These are phyloP conservation scores for Belgica antarctica DNA, from an alignment of 2,888 invertebrate species.

Conservation along the genomic window DNA sequence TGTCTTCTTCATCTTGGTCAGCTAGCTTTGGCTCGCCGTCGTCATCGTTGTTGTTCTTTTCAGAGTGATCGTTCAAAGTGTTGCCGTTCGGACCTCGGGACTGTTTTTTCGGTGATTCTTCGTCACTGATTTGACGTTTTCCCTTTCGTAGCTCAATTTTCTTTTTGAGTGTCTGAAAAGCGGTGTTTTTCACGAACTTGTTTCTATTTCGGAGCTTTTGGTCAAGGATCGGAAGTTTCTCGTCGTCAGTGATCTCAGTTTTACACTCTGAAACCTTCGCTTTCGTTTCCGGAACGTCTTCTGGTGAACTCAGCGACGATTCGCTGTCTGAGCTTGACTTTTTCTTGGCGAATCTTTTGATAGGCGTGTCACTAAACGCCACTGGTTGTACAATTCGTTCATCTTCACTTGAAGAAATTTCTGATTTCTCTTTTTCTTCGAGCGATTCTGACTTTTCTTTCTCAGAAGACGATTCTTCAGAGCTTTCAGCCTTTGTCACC, in stretches of 20 bases:
- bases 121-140: neutral
- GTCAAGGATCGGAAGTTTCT: neutral
- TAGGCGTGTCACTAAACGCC: too few species aligned
- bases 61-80: neutral
- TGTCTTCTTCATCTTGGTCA: slow-evolving; percentile 2
- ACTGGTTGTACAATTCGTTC: too few species aligned
- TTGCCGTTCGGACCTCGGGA: neutral
- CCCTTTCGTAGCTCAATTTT: slow-evolving; percentile 16
- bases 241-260: neutral
- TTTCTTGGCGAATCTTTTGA: too few species aligned
- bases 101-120: slow-evolving; percentile 5
- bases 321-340: neutral
- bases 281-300: neutral
- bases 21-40: too few species aligned
- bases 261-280: neutral
- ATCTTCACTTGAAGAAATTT: neutral
- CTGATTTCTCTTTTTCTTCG: too few species aligned
- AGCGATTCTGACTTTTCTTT: too few species aligned
- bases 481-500: neutral
- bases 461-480: neutral
- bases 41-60: neutral
- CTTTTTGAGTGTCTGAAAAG: slow-evolving; percentile 15
- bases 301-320: too few species aligned
- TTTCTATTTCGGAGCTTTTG: slow-evolving; percentile 28
- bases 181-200: slow-evolving; percentile 12